Evolutionary conservation across 2,113 vertebrate species (phyloP), one percentile per base, ranked within the genome.

Genomic region (Gallinago undulata): DNA sequence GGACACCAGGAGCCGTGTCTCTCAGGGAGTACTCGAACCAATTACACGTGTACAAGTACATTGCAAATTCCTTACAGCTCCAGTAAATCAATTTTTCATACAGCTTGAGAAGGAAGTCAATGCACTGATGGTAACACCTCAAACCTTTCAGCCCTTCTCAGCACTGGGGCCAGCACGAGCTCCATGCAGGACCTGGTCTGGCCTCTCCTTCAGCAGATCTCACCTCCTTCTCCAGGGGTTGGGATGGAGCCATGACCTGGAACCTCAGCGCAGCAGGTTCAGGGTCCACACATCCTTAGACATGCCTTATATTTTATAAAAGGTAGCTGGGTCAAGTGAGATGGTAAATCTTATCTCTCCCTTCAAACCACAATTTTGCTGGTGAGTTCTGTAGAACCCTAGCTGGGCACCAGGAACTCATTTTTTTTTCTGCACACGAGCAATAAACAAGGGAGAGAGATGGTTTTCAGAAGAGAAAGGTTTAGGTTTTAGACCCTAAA

Each of bases 191-290:
- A 2, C 47, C 63, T 1, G 1, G 13, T 10, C 56, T 31, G 51
- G n/a, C 55, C n/a, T 50, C 74, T 45, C 41, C 76, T 39, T 1
- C 13, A 9, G 76, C 21, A 37, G 45, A 33, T 66, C 63, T 70
- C 4, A 0, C 17, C 21, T 21, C 33, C 13, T 59, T 17, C 43
- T 39, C 57, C 0, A 1, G 48, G 27, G 1, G 0, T 1, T 27
- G 43, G 48, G 89, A 48, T 43, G 59, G 51, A 83, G 81, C 41
- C 1, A 0, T 6, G 59, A 90, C 39, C 47, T n/a, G 48, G 21
- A 91, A 39, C 19, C 47, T 84, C 59, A 19, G 43, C 37, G 21
- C 57, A 80, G 30, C 37, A 39, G 51, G 21, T 25, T 51, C 67
- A 67, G 62, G 35, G 19, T 16, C 50, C 3, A 2, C 53, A 59